Conservation (phyloP, 2,888 invertebrate genomes). For the Hymenopus coronatus region DNA sequence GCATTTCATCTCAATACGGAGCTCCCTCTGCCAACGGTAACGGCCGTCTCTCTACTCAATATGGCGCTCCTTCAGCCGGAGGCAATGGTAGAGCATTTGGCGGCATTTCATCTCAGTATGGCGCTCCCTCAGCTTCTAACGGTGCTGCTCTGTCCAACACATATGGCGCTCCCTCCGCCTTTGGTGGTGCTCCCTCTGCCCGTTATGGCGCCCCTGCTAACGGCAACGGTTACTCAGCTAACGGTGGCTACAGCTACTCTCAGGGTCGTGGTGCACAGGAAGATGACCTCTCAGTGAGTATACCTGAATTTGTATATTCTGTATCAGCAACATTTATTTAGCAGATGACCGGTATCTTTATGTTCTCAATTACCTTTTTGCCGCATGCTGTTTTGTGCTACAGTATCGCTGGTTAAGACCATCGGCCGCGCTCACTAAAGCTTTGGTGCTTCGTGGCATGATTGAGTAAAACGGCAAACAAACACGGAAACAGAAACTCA, state of each 20-base stretch:
- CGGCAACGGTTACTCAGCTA: neutral
- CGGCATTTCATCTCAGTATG: constrained; percentile 16
- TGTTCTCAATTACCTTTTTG: no score
- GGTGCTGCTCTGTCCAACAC: neutral
- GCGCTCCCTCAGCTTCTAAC: constrained; percentile 10
- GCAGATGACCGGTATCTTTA: no score
- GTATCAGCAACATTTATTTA: no score
- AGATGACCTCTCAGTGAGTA: constrained; percentile 10
- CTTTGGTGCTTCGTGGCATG: no score
- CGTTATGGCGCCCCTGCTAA: constrained; percentile 1
- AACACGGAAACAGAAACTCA: no score
- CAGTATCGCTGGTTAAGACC: no score
- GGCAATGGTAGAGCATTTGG: neutral
- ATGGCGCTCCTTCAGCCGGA: constrained; percentile 33
- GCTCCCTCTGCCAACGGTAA: no score
- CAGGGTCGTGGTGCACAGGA: neutral
- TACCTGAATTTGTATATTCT: neutral
- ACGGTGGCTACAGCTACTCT: neutral
- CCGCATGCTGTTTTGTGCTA: no score
- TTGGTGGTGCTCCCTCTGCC: constrained; percentile 4
- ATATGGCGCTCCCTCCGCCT: constrained; percentile 20
- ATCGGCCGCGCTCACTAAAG: no score
- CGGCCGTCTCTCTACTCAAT: no score
- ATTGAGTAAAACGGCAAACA: no score
- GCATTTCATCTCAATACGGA: constrained; percentile 25